These are phyloP conservation scores for Halictus quadricinctus DNA, from an alignment of 2,888 invertebrate species.

Conservation along the genomic window DNA sequence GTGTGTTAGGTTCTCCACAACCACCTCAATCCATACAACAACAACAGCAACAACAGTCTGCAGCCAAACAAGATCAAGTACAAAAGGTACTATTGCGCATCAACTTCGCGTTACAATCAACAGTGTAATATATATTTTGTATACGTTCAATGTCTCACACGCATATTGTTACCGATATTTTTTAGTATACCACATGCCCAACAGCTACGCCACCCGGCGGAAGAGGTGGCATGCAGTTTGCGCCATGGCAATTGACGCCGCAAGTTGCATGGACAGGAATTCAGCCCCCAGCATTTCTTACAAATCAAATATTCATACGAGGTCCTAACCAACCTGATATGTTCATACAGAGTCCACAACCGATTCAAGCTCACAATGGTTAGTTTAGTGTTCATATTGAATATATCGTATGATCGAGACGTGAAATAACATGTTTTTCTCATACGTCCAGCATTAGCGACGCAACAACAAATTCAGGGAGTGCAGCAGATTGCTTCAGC, in stretches of 20 bases:
- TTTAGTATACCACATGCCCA: conserved; percentile 81
- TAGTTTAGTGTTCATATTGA: conserved; percentile 78
- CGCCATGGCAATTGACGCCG: conserved; percentile 91
- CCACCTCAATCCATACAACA: conserved; percentile 79
- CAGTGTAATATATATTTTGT: neutral
- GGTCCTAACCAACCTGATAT: conserved; percentile 91
- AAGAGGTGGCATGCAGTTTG: conserved; percentile 87
- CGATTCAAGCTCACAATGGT: conserved; percentile 88
- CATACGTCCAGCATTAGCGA: conserved; percentile 76
- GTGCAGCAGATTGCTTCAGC: conserved; percentile 81
- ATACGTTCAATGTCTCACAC: neutral
- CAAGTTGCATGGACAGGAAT: conserved; percentile 91
- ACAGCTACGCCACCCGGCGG: conserved; percentile 79
- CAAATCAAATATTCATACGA: conserved; percentile 92
- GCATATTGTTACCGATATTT: conserved; percentile 5
- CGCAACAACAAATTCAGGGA: conserved; percentile 82
- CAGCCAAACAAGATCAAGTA: conserved; percentile 80
- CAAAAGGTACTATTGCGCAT: conserved; percentile 73
- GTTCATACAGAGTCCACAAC: conserved; percentile 92
- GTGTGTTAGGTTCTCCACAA: conserved; percentile 87
- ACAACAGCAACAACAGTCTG: conserved; percentile 78
- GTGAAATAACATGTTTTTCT: conserved; percentile 7
- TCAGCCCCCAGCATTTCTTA: conserved; percentile 87
- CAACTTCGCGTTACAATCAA: neutral
- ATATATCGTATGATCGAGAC: neutral